Evolutionary conservation across 2,113 vertebrate species (phyloP).

Genomic region (Pitta sordida): DNA sequence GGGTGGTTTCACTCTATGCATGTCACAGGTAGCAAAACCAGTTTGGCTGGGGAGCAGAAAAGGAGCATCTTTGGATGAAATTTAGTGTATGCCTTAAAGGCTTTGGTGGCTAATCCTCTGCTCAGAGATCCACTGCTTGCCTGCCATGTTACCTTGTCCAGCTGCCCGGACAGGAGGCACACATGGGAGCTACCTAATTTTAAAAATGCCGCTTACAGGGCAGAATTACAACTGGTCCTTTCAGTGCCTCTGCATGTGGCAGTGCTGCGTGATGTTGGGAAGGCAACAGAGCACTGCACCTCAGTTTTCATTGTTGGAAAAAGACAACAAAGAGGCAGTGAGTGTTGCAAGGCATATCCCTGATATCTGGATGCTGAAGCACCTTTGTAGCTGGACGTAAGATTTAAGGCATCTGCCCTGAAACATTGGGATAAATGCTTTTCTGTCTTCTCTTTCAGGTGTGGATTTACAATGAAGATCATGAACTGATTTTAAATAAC

Average conservation of each 20-base stretch:
- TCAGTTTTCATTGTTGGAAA: neutral
- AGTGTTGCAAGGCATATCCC: fast-evolving
- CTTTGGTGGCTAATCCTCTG: neutral
- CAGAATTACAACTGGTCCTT: neutral
- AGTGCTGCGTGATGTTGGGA: neutral
- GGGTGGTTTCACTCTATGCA: neutral
- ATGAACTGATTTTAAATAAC: conserved; percentile 86
- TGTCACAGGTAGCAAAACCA: neutral
- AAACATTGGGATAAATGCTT: neutral
- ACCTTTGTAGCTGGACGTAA: neutral
- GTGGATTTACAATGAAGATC: conserved; percentile 91
- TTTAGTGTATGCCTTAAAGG: neutral
- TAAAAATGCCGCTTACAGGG: neutral
- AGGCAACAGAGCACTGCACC: neutral
- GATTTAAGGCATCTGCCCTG: neutral
- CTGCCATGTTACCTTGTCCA: fast-evolving
- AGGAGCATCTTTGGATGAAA: neutral
- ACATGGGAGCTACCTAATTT: neutral
- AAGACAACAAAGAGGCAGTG: neutral
- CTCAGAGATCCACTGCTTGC: neutral
- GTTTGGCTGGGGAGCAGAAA: neutral
- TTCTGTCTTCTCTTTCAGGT: conserved; percentile 61
- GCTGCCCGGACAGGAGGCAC: neutral
- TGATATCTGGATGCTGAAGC: neutral
- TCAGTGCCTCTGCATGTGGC: neutral